Percentiles rank a stretch among this genome's conserved stretches.
These are phyloP conservation scores for Papilio polytes DNA, from an alignment of 1,140 invertebrate genomes.

Conservation along the genomic window DNA sequence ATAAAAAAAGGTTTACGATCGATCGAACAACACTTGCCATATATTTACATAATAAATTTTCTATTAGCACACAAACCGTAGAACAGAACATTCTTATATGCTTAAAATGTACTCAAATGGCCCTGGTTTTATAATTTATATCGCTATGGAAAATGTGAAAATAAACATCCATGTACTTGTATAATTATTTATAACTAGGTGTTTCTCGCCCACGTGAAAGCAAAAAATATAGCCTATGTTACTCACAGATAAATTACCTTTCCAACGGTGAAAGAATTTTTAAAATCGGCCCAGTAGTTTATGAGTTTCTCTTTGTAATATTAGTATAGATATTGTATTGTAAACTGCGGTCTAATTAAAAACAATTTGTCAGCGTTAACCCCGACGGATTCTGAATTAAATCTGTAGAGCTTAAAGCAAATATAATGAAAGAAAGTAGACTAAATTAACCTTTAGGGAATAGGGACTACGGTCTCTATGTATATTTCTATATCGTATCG, in stretches of 20 bases:
- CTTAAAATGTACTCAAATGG: background rate
- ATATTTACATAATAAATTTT: slow-evolving; percentile 19
- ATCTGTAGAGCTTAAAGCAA: background rate
- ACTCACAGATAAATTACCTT: too few relatives aligned
- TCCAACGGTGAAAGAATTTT: too few relatives aligned
- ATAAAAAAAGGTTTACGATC: slow-evolving; percentile 20
- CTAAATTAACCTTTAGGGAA: background rate
- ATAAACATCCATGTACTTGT: background rate
- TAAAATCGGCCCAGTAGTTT: too few relatives aligned
- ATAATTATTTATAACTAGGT: background rate
- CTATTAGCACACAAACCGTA: slow-evolving; percentile 11
- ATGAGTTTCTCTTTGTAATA: too few relatives aligned
- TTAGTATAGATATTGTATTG: background rate
- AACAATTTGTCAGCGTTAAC: background rate
- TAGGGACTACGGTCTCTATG: background rate
- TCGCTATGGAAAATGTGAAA: background rate
- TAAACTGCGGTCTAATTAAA: background rate
- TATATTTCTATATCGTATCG: too few relatives aligned
- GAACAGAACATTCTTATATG: background rate
- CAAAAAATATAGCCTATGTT: too few relatives aligned
- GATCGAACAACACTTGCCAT: background rate
- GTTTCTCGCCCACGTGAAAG: too few relatives aligned
- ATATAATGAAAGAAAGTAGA: background rate
- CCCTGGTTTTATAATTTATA: slow-evolving; percentile 8
- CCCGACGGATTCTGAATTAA: background rate